Evolutionary conservation across 2,888 invertebrate species (phyloP), one percentile per base, ranked within the genome.

Genomic region (Clostera curtula): DNA sequence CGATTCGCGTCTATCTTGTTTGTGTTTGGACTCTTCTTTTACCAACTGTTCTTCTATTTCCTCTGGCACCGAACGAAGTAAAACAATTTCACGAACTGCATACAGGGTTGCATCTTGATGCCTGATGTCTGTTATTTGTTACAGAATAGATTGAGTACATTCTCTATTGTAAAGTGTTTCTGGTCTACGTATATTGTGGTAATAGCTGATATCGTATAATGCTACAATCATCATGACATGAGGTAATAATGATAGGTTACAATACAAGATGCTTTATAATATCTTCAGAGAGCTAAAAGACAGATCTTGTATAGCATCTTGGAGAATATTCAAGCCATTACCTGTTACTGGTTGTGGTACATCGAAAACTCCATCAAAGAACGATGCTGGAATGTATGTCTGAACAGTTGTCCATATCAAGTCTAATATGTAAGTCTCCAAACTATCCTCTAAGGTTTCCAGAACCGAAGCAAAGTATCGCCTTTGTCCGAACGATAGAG

Each of bases 101-200:
- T 52, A 50, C 3, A 80, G 31, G 23, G 61, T 51, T 19, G 68
- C 55, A 29, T 79, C 79, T 58, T 76, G 79, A 24, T 76, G 75
- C 26, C 79, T 62, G 18, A 65, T 36, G 39, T 79, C 80, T 80
- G 30, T 10, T 49, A 49, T 10, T 10, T n/a, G 17, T 33, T n/a
- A 7, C n/a, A n/a, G n/a, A n/a, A n/a, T n/a, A n/a, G n/a, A n/a
- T n/a, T n/a, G n/a, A n/a, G n/a, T n/a, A n/a, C n/a, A n/a, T n/a
- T n/a, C n/a, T n/a, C n/a, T n/a, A n/a, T n/a, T n/a, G n/a, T n/a
- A n/a, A n/a, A n/a, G n/a, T n/a, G n/a, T n/a, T n/a, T n/a, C n/a
- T n/a, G n/a, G n/a, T n/a, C n/a, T n/a, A n/a, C n/a, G n/a, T n/a
- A n/a, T n/a, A n/a, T n/a, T n/a, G n/a, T n/a, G n/a, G n/a, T n/a